Base-by-base conservation (phyloP, 2,797 vertebrate species). In the Arctocebus calabarensis region DNA sequence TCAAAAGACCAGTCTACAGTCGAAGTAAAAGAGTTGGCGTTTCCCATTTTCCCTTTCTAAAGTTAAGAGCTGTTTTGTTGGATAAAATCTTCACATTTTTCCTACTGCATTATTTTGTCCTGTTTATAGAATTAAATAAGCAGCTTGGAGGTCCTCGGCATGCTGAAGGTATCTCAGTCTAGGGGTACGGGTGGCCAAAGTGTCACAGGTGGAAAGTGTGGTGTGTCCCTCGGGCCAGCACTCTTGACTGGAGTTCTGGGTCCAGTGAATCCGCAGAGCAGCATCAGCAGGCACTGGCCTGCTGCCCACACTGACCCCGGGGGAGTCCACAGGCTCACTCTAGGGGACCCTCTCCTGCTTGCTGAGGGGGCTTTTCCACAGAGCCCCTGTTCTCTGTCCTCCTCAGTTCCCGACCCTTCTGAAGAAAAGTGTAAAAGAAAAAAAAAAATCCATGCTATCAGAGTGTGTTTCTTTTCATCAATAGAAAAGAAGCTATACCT, bases 91-190 rank as follows among this genome's bases (percentile, higher is more conserved):
- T 88, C 34, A 12, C 22, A 27, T 84, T 91, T 89, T 32, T 94
- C 62, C 64, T 68, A 16, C 20, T 86, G 59, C 17, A 7, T 55
- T 37, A 1, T 52, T 59, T 84, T 75, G 57, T 52, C 22, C 45
- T 61, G 3, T 61, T 74, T 84, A 1, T 61, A 34, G 61, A 95
- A 81, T 74, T 83, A 95, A 84, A 48, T 93, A 55, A 87, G 59
- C 20, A 75, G 19, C 19, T 25, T 19, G 4, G 8, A 78, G 16
- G 37, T 84, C 29, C n/a, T 29, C 34, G 27, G 93, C 61, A 25
- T 59, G 52, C 45, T 27, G 52, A 86, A 75, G 74, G 48, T 37
- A 20, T 34, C 62, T n/a, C 88, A 14, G 45, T 57, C 8, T 12
- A 43, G 22, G 37, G 25, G 5, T 43, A 43, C 4, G 3, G 59